Evolutionary conservation across 2,113 vertebrate genomes (phyloP), one percentile per base, ranked within the genome.

Genomic region (Grammomys surdaster): DNA sequence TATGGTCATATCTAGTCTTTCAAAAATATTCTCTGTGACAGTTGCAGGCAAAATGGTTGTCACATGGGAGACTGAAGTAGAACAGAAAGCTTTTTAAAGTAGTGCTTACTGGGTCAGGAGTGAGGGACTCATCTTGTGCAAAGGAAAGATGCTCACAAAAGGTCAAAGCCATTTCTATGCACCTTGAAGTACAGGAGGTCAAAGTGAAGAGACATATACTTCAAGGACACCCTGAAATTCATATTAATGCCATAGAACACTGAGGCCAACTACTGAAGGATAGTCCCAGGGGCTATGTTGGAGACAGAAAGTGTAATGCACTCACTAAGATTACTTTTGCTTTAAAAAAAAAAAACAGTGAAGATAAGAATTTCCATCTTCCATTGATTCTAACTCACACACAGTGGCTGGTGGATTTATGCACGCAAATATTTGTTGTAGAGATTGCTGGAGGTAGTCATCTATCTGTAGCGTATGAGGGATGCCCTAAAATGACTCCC

Each of bases 21-120:
- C 85, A 91, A 93, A 96, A 96, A 90, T 92, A 95, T 94, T 96
- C 91, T 96, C 89, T 56, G 70, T 89, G 91, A 96, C 86, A 97
- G 81, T 89, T 82, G 28, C n/a, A 86, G 69, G 69, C 54, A 82
- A 96, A 94, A 90, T 58, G 77, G 88, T 81, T 89, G 89, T 87
- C 94, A 80, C 86, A 65, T 60, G n/a, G 51, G 73, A 95, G 72
- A 72, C 81, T 48, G 88, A 95, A 94, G 91, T 56, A 87, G 92
- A 94, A 75, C 26, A 43, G 69, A 20, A 31, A 88, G 93, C 88
- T 94, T 97, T 97, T 96, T 88, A 82, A 95, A 94, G 84, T 54
- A 40, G 60, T 22, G 81, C 78, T 96, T 69, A 65, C 85, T 60
- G 69, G 51, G 88, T 51, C 40, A 82, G 88, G n/a, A 28, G 90